Base-by-base conservation (phyloP, 2,113 vertebrate species). In the Neodon shergylaensis region DNA sequence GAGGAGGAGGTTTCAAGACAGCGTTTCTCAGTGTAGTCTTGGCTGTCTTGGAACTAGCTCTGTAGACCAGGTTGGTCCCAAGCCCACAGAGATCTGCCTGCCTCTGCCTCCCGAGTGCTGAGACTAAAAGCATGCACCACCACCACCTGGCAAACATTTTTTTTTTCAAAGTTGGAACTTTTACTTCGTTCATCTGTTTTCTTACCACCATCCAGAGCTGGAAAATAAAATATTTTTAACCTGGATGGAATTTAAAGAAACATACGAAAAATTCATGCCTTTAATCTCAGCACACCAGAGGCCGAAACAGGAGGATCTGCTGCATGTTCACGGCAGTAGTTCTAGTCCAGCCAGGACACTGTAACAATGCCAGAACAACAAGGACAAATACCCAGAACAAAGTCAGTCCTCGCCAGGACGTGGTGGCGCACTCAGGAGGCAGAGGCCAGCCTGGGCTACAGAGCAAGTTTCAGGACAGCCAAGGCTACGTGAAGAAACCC, bases 151-250 rank as follows among this genome's bases (percentile, higher is more conserved):
- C 54, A 61, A 65, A 65, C 8, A 44, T 66, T 44, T 9, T 36
- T 47, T 47, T 47, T 74, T 73, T 76, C 17, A 91, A 96, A 96
- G 94, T 85, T 96, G 66, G 21, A 81, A 81, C 33, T 26, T 52
- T 61, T 39, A 26, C 77, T 79, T 79, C 17, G 4, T 58, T 39
- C 12, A 9, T 61, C 36, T 61, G n/a, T 42, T 83, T 83, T 82
- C 79, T 39, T 58, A 63, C 68, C 90, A 97, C 95, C 86, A 28
- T 61, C 54, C 49, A 94, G 39, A 94, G 76, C 92, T 94, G 66
- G 66, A 79, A 91, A 97, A 39, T 91, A 91, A 92, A 90, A 26
- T 14, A 82, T 93, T 94, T 96, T 96, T 96, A 97, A 96, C 94
- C 92, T 94, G 92, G 61, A 95, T 94, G 92, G 68, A 96, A 96